Conservation (phyloP, 2,797 vertebrate genomes). For the Cyprinodon diabolis region DNA sequence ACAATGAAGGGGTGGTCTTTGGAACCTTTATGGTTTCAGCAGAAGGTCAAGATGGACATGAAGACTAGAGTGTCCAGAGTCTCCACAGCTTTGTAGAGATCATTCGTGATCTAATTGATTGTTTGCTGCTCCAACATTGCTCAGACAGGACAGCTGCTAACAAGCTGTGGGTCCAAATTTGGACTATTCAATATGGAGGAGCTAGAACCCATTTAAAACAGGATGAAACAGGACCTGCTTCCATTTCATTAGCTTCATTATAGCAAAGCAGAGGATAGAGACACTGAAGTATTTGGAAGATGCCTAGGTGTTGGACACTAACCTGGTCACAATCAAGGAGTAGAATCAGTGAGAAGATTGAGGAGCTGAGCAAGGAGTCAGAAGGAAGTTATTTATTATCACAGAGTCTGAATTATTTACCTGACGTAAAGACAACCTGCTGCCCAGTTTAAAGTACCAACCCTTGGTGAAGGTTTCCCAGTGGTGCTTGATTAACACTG, state of each 20-base stretch:
- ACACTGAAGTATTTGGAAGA: neutral
- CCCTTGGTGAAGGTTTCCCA: no score
- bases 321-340: neutral
- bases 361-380: neutral
- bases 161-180: neutral
- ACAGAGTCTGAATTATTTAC: neutral
- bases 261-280: neutral
- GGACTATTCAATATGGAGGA: no score
- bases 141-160: no score
- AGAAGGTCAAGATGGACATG: neutral
- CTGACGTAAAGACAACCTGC: no score
- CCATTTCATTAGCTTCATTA: no score
- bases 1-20: neutral
- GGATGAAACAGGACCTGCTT: neutral
- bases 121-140: no score
- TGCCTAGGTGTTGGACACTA: no score
- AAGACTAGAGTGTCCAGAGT: neutral
- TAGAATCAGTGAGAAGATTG: neutral
- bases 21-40: neutral
- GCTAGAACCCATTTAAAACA: neutral
- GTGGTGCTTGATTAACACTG: neutral
- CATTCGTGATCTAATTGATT: no score
- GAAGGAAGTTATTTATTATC: neutral
- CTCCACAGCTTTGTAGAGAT: no score
- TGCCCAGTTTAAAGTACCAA: no score